phyloP scores from a whole-genome alignment of 1,140 invertebrate species.

The Pseudomyrmex dendroicus region DNA sequence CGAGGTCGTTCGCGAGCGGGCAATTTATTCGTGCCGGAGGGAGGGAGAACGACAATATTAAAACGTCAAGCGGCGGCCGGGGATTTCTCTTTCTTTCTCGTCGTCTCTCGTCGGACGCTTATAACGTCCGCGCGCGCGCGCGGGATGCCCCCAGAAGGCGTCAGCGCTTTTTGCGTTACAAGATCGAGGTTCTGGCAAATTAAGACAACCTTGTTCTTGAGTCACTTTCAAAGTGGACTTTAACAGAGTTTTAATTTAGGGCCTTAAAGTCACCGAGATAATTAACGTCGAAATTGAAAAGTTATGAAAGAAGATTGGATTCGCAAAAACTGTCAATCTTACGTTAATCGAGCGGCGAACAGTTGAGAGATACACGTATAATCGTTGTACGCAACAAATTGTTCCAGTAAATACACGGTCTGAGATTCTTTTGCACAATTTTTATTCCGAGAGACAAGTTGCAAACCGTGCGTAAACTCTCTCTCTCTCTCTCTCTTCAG shows the following conservation, averaged over 20 bases:
- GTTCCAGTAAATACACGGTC: too few relatives aligned
- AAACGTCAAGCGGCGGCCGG: constrained; percentile 20
- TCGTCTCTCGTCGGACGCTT: constrained; percentile 30
- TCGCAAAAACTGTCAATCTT: background rate
- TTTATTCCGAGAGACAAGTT: too few relatives aligned
- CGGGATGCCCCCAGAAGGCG: constrained; percentile 48
- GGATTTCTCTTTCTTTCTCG: constrained; percentile 53
- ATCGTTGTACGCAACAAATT: background rate
- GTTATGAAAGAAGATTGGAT: constrained; percentile 21
- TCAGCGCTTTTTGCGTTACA: constrained; percentile 52
- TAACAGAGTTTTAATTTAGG: constrained; percentile 43
- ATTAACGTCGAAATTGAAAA: constrained; percentile 45
- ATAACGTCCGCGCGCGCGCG: constrained; percentile 15
- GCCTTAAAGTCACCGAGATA: constrained; percentile 32
- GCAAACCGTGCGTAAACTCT: background rate
- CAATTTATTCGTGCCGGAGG: constrained; percentile 69
- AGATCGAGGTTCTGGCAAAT: constrained; percentile 56
- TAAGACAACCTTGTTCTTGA: constrained; percentile 52
- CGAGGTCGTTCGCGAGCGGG: constrained; percentile 63
- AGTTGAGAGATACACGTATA: background rate
- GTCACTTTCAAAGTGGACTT: constrained; percentile 38
- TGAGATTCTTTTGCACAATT: too few relatives aligned
- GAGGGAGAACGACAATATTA: constrained; percentile 46
- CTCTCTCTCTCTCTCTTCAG: constrained; percentile 8
- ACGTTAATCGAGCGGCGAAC: constrained; percentile 17